phyloP scores from a whole-genome alignment of 2,888 invertebrate species.

The Branchinecta sandiegonensis region DNA sequence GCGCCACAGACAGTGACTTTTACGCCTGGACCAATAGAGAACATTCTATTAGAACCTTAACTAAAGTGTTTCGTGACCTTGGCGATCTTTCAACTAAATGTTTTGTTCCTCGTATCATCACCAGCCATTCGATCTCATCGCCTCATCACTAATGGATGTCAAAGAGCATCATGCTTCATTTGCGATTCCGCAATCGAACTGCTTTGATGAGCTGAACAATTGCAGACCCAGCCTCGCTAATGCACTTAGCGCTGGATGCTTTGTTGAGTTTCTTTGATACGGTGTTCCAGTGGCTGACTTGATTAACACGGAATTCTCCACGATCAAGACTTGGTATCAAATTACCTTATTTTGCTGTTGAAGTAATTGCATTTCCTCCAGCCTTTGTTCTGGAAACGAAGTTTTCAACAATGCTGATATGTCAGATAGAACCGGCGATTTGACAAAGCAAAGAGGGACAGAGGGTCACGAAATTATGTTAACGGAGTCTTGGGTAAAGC shows the following conservation, averaged over 20 bases:
- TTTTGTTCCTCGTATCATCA: too few relatives aligned
- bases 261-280: neutral
- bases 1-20: too few relatives aligned
- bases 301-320: slow-evolving; percentile 16
- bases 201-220: neutral
- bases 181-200: slow-evolving; percentile 11
- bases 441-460: slow-evolving; percentile 1
- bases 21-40: too few relatives aligned
- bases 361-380: slow-evolving; percentile 3
- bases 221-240: slow-evolving; percentile 10
- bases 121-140: too few relatives aligned
- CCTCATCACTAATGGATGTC: too few relatives aligned
- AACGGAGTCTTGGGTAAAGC: too few relatives aligned
- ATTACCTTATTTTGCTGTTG: slow-evolving; percentile 16
- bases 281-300: slow-evolving; percentile 10
- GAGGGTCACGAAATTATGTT: too few relatives aligned
- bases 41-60: too few relatives aligned
- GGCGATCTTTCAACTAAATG: too few relatives aligned
- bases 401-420: slow-evolving; percentile 4
- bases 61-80: too few relatives aligned
- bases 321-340: neutral
- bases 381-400: slow-evolving; percentile 15
- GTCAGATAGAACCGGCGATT: slow-evolving; percentile 1
- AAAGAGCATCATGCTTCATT: neutral
- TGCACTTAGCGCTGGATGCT: neutral